Conservation (phyloP, 2,888 invertebrate genomes). For the Drosophila algonquin region DNA sequence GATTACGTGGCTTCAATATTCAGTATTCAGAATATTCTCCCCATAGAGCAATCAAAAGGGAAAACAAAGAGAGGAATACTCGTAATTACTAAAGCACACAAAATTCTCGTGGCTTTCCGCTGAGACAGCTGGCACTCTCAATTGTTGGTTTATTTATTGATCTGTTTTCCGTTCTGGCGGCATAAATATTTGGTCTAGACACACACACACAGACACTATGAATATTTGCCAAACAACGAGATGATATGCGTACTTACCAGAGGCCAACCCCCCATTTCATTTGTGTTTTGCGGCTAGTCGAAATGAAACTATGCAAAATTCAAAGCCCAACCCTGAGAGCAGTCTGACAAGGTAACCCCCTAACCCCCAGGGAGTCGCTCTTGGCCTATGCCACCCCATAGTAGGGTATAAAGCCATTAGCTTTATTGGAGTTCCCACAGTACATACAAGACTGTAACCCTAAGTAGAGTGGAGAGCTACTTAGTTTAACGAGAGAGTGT, state of each 20-base stretch:
- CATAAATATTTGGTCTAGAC: constrained; percentile 21
- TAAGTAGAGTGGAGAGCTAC: neutral
- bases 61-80: constrained; percentile 1
- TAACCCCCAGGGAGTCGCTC: constrained; percentile 9
- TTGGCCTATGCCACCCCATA: neutral
- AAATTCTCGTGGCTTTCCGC: constrained; percentile 30
- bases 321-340: neutral
- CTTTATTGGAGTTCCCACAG: neutral
- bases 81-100: neutral
- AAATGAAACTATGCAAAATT: constrained; percentile 16
- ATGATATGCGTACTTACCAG: neutral
- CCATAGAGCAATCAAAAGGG: neutral
- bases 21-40: neutral
- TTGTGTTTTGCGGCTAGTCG: neutral
- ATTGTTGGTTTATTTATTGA: constrained; percentile 26
- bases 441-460: neutral
- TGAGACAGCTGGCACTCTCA: constrained; percentile 16
- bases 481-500: neutral
- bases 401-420: neutral
- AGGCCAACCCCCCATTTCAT: constrained; percentile 16
- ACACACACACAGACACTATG: neutral
- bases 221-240: constrained; percentile 24
- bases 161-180: constrained; percentile 28
- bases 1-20: neutral
- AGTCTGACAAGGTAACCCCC: constrained; percentile 15